A percentile compares a stretch with the other conserved stretches of the same genome.
phyloP scores from a whole-genome alignment of 2,113 vertebrate genomes.

The Sciurus niger region DNA sequence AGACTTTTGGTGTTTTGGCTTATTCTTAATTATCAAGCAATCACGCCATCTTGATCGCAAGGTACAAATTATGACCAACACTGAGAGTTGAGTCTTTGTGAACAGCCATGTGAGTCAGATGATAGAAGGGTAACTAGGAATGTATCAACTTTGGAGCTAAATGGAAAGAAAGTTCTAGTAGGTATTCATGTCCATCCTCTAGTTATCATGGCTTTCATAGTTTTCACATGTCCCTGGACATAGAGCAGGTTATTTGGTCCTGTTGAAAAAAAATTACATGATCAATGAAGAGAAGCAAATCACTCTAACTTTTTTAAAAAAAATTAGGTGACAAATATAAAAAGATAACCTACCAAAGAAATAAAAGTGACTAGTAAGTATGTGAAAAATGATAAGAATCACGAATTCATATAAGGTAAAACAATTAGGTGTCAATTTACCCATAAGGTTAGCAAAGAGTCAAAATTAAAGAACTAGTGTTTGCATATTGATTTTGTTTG shows the following conservation, averaged over 20 bases:
- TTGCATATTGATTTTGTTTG: not conserved
- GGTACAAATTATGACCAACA: not conserved
- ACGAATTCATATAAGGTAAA: not conserved
- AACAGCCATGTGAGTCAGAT: not conserved
- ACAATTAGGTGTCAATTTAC: not conserved
- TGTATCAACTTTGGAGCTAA: not conserved
- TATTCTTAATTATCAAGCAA: not conserved
- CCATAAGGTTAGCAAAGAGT: not conserved
- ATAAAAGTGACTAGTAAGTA: not conserved
- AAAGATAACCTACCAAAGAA: constrained; percentile 28
- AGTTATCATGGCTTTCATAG: not conserved
- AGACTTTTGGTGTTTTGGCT: not conserved
- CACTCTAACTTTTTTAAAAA: not conserved
- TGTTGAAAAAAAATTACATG: not conserved
- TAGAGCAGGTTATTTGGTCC: not conserved
- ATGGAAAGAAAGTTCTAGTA: not conserved
- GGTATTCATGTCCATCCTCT: not conserved
- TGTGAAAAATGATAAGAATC: not conserved
- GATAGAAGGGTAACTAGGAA: not conserved
- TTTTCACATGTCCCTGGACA: not conserved
- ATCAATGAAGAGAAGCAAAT: not conserved
- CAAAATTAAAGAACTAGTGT: not conserved
- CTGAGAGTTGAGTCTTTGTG: not conserved
- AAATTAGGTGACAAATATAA: not conserved
- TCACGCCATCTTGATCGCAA: too few species aligned